Evolutionary conservation across 2,888 invertebrate genomes (phyloP), one percentile per base, ranked within the genome.

Genomic region (Drosophila kuntzei): DNA sequence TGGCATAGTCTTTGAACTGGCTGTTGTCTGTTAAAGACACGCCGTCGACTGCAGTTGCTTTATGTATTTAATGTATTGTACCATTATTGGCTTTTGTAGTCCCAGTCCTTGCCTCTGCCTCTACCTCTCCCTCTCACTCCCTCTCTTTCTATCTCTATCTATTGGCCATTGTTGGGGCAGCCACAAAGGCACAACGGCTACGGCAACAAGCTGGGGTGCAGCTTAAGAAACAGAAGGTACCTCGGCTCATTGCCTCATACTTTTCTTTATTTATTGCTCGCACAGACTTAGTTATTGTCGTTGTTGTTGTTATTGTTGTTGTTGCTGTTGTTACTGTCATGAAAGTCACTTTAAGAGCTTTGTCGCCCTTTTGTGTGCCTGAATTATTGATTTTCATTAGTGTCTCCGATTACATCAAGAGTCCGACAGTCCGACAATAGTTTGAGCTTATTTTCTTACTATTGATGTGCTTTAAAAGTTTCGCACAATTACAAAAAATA

Each of bases 301-400:
- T 53, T 54, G 39, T 25, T 54, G 18, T 20, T 46, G 11, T 51
- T 51, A 27, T 22, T 59, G 22, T 20, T 53, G 27, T 34, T 60
- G 29, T 49, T 39, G 29, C 18, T 57, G 36, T 12, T 60, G 36
- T n/a, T 60, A 44, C 16, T 75, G 79, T 60, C 64, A 47, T 65
- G 59, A 61, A 79, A 83, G 80, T 69, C 65, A 61, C 80, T 78
- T 80, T 83, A 76, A 78, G 84, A 67, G 67, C 27, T 14, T 16
- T 29, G 27, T 34, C 53, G 20, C 29, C 53, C 39, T 29, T 29
- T 29, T 41, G 20, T 50, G 14, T 57, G 32, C 16, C 66, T 88
- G 79, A 88, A 88, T 88, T 85, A 85, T 85, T 85, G 85, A 85
- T 85, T 85, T 85, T 85, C 84, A 88, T 85, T 88, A 80, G 69